Percentiles rank a stretch among this genome's conserved stretches.
Evolutionary conservation across 92 coral and sea anemone genomes (phyloP).

Genomic region (Bergia sp.): DNA sequence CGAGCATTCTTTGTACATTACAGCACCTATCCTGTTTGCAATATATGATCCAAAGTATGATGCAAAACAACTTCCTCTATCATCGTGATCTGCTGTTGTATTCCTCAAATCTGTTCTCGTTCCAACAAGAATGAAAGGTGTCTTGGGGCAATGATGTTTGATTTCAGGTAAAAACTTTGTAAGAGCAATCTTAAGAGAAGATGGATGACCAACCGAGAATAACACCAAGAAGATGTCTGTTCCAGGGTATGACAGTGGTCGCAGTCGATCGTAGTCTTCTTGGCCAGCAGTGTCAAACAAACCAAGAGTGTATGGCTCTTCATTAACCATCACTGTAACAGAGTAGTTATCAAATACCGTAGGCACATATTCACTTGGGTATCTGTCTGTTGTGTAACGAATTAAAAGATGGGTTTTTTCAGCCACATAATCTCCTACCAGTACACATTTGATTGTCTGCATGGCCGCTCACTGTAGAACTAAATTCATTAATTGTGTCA

Average conservation of each 20-base stretch:
- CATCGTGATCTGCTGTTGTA: not conserved
- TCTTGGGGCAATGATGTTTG: not conserved
- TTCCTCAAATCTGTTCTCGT: not conserved
- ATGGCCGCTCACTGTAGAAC: not conserved
- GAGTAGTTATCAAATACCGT: not conserved
- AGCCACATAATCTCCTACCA: not conserved
- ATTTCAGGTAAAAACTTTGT: not conserved
- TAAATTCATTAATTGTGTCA: not conserved
- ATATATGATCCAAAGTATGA: not conserved
- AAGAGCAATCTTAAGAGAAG: not conserved
- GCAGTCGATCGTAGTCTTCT: conserved; percentile 2
- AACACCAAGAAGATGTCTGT: conserved; percentile 16
- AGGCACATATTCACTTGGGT: not conserved
- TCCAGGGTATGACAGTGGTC: not conserved
- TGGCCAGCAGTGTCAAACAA: conserved; percentile 5
- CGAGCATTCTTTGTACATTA: conserved; percentile 7
- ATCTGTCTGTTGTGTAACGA: not conserved
- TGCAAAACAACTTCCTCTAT: conserved; percentile 1
- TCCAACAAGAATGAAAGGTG: conserved; percentile 24
- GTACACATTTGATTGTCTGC: conserved; percentile 1
- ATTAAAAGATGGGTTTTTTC: not conserved
- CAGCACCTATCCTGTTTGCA: conserved; percentile 24
- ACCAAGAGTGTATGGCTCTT: not conserved
- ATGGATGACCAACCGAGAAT: not conserved
- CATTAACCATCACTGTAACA: not conserved